phyloP scores from a whole-genome alignment of 2,888 invertebrate genomes.

The Eupithecia subumbrata region DNA sequence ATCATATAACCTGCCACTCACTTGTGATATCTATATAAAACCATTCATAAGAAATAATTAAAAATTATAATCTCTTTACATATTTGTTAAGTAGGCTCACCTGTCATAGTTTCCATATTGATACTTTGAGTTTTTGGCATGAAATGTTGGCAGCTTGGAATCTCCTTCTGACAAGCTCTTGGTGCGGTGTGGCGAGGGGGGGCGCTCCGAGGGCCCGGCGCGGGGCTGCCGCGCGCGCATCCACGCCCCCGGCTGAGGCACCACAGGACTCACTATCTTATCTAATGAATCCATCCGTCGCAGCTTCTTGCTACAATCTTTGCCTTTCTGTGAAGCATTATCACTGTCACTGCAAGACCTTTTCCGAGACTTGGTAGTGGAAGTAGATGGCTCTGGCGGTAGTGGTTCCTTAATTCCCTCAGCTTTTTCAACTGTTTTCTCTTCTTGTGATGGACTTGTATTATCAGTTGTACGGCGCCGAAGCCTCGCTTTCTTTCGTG shows the following conservation, averaged over 20 bases:
- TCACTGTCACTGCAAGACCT: constrained; percentile 84
- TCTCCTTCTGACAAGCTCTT: constrained; percentile 70
- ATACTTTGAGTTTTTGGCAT: constrained; percentile 90
- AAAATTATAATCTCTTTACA: neutral
- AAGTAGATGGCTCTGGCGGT: constrained; percentile 72
- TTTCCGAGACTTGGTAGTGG: constrained; percentile 71
- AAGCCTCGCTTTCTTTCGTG: constrained; percentile 87
- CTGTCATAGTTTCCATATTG: constrained; percentile 98
- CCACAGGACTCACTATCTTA: constrained; percentile 96
- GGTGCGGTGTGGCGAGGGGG: constrained; percentile 75
- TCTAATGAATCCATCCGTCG: constrained; percentile 90
- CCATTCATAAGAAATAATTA: neutral
- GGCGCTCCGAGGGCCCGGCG: constrained; percentile 71
- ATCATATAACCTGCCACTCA: neutral
- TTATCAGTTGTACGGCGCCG: constrained; percentile 79
- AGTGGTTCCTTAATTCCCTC: constrained; percentile 71
- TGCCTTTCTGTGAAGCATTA: constrained; percentile 80
- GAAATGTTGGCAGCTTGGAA: constrained; percentile 86
- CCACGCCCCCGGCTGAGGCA: constrained; percentile 95
- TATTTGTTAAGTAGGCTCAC: constrained; percentile 53
- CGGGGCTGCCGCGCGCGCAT: constrained; percentile 82
- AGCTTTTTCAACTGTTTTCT: constrained; percentile 52
- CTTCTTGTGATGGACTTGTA: constrained; percentile 61
- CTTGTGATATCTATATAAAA: neutral
- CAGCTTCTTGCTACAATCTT: constrained; percentile 79